phyloP scores from a whole-genome alignment of 2,113 vertebrate genomes.

The Stigmatopora argus region DNA sequence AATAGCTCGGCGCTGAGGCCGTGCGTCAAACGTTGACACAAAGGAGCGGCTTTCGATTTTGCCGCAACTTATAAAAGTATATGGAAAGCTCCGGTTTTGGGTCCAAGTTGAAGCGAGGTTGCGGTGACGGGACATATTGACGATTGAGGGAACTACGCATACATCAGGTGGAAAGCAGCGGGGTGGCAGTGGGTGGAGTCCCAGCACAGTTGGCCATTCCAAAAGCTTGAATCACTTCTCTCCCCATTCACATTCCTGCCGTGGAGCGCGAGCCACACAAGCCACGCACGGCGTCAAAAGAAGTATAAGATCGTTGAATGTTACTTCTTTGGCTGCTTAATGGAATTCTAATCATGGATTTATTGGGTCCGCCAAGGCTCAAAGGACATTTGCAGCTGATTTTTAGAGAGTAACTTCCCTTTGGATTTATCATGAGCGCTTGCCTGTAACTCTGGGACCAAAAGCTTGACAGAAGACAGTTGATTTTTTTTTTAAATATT shows the following conservation, averaged over 20 bases:
- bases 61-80: background rate
- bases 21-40: background rate
- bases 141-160: background rate
- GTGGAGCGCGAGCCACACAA: conserved; percentile 30
- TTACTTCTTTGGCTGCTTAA: conserved; percentile 12
- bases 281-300: conserved; percentile 2
- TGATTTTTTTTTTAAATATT: conserved; percentile 10
- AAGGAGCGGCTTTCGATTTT: conserved; percentile 34
- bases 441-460: conserved; percentile 42
- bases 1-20: too few relatives aligned
- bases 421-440: conserved; percentile 62
- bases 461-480: conserved; percentile 25
- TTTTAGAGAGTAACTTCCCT: conserved; percentile 16
- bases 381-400: conserved; percentile 13
- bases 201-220: conserved; percentile 48
- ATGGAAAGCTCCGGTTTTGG: background rate
- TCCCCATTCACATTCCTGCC: conserved; percentile 67
- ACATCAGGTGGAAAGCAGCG: conserved; percentile 48
- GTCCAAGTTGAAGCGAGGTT: background rate
- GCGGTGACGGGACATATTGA: background rate
- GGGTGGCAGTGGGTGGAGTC: conserved; percentile 57
- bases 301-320: conserved; percentile 16
- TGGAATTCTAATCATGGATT: conserved; percentile 50
- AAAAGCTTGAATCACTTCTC: conserved; percentile 64
- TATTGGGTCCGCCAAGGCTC: conserved; percentile 21